Conservation (phyloP, 2,113 vertebrate genomes). For the Brachypteracias leptosomus region DNA sequence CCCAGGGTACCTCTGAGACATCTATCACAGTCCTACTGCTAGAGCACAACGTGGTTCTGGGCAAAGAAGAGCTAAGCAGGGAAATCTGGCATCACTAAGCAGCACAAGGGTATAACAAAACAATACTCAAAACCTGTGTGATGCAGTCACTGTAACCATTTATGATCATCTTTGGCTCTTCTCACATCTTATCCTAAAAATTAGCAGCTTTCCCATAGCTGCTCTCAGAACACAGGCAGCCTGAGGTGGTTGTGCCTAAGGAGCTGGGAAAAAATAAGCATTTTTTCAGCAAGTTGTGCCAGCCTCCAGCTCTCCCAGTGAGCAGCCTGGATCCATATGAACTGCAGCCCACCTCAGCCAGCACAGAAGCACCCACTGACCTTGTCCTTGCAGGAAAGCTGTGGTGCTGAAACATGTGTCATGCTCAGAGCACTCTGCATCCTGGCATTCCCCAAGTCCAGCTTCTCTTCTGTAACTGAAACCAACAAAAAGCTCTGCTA, state of each 20-base stretch:
- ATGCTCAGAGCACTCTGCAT: neutral
- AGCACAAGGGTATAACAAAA: neutral
- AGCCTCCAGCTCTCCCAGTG: neutral
- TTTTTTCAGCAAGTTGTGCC: neutral
- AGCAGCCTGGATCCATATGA: neutral
- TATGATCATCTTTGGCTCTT: neutral
- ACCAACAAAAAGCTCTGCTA: constrained; percentile 49
- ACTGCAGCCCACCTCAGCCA: neutral
- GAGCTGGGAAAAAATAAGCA: neutral
- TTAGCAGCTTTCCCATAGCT: neutral
- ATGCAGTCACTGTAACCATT: neutral
- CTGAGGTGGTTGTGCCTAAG: neutral
- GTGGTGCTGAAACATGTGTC: neutral
- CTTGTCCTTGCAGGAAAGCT: neutral
- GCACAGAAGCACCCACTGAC: neutral
- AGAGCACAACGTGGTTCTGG: neutral
- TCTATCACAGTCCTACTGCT: neutral
- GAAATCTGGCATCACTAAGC: neutral
- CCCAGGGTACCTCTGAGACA: neutral
- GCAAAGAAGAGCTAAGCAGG: neutral
- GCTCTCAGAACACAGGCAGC: neutral
- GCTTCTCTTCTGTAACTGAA: constrained; percentile 29
- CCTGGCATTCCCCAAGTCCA: neutral
- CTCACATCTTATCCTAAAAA: neutral
- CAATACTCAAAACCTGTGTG: neutral